Conservation (phyloP, 2,113 vertebrate genomes). For the Montifringilla adamsi region DNA sequence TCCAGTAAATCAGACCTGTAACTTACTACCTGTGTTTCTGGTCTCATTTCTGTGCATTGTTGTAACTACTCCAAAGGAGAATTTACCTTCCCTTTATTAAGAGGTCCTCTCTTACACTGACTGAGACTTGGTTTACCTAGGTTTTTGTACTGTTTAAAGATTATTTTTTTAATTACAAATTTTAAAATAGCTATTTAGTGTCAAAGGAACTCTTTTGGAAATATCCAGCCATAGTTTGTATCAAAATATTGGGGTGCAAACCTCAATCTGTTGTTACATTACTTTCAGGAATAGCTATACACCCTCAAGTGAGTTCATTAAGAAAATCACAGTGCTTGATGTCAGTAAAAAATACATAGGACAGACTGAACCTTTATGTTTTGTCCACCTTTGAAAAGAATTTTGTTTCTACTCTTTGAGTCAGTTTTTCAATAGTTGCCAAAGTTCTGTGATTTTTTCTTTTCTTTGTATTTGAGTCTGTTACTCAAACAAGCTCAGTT, state of each 20-base stretch:
- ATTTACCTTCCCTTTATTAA: not conserved
- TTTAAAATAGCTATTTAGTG: constrained; percentile 18
- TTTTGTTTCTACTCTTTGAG: not conserved
- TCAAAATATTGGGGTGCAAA: not conserved
- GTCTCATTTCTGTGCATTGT: constrained; percentile 16
- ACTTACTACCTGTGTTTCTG: not conserved
- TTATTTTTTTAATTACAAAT: not conserved
- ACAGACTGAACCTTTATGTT: not conserved
- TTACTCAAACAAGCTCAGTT: not conserved
- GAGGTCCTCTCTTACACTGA: not conserved
- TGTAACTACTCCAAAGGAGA: not conserved
- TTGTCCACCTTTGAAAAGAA: not conserved
- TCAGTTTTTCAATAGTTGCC: not conserved
- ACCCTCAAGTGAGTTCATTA: not conserved
- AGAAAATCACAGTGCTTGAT: not conserved
- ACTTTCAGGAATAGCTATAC: not conserved
- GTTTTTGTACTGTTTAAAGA: constrained; percentile 38
- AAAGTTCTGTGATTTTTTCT: not conserved
- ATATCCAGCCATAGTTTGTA: not conserved
- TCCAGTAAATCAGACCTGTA: constrained; percentile 34
- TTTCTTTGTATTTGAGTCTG: not conserved
- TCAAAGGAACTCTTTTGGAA: constrained; percentile 19
- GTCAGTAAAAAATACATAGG: not conserved
- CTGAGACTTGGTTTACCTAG: not conserved
- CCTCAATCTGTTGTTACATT: not conserved